Conservation (phyloP, 2,113 vertebrate genomes). For the Crypturellus undulatus region DNA sequence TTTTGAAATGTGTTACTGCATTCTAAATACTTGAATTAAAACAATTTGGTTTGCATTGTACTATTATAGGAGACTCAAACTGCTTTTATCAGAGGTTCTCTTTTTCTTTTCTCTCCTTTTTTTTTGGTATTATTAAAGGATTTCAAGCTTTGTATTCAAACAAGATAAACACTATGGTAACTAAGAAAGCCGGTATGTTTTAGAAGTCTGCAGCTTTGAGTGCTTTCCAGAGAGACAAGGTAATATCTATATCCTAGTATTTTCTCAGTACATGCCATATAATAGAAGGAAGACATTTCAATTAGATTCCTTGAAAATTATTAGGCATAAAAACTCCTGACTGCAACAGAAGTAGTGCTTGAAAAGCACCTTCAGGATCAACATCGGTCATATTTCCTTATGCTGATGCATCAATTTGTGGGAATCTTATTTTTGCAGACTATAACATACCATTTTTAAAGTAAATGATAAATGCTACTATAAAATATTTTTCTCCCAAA, state of each 20-base stretch:
- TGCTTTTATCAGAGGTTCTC: slow-evolving; percentile 44
- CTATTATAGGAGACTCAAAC: slow-evolving; percentile 48
- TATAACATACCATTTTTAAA: not conserved
- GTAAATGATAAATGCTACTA: not conserved
- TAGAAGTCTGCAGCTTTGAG: slow-evolving; percentile 32
- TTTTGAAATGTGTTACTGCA: slow-evolving; percentile 66
- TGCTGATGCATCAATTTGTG: not conserved
- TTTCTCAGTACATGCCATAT: not conserved
- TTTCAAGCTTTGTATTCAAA: slow-evolving; percentile 51
- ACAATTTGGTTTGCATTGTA: slow-evolving; percentile 67
- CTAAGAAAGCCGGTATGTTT: slow-evolving; percentile 9
- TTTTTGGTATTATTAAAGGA: slow-evolving; percentile 29
- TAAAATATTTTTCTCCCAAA: not conserved
- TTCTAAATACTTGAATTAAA: slow-evolving; percentile 74
- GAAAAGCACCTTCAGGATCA: not conserved
- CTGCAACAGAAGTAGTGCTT: not conserved
- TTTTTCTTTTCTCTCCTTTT: not conserved
- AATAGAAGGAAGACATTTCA: slow-evolving; percentile 9
- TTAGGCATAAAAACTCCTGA: not conserved
- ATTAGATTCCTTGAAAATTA: not conserved
- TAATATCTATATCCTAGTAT: slow-evolving; percentile 14
- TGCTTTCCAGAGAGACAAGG: slow-evolving; percentile 24
- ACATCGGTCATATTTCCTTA: not conserved
- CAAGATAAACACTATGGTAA: slow-evolving; percentile 42
- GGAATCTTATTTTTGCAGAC: not conserved